Evolutionary conservation across 2,888 invertebrate species (phyloP).

Genomic region (Melieria crassipennis): DNA sequence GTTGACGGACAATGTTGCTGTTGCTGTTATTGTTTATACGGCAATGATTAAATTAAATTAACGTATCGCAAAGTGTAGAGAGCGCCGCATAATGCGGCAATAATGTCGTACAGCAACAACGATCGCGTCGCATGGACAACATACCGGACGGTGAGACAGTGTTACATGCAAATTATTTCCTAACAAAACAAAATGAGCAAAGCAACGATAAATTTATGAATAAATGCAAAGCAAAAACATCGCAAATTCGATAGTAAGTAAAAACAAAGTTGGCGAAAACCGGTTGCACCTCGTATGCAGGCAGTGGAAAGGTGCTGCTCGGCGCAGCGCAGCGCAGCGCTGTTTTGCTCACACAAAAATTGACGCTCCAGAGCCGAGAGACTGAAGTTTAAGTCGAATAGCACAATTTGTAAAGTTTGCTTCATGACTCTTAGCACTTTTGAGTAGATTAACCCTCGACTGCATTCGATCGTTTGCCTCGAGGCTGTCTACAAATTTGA

Average conservation of each 20-base stretch:
- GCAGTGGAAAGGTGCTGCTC: no score
- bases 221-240: slow-evolving; percentile 5
- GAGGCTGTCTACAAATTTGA: no score
- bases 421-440: no score
- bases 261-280: slow-evolving; percentile 25
- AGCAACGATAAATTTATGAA: slow-evolving; percentile 4
- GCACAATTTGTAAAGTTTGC: no score
- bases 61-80: slow-evolving; percentile 2
- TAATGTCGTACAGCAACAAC: no score
- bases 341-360: no score
- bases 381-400: no score
- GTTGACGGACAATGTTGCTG: background rate
- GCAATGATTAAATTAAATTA: background rate
- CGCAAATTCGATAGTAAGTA: slow-evolving; percentile 24
- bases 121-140: background rate
- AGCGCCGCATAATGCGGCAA: background rate
- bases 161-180: slow-evolving; percentile 54
- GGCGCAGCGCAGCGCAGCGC: no score
- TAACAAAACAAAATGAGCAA: slow-evolving; percentile 40
- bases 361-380: no score
- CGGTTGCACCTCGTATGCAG: slow-evolving; percentile 17
- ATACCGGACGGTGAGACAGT: slow-evolving; percentile 16
- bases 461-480: no score
- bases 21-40: background rate
- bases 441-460: no score